A percentile compares a stretch with the other conserved stretches of the same genome.
phyloP scores from a whole-genome alignment of 2,113 vertebrate genomes.

The Platysteira castanea region DNA sequence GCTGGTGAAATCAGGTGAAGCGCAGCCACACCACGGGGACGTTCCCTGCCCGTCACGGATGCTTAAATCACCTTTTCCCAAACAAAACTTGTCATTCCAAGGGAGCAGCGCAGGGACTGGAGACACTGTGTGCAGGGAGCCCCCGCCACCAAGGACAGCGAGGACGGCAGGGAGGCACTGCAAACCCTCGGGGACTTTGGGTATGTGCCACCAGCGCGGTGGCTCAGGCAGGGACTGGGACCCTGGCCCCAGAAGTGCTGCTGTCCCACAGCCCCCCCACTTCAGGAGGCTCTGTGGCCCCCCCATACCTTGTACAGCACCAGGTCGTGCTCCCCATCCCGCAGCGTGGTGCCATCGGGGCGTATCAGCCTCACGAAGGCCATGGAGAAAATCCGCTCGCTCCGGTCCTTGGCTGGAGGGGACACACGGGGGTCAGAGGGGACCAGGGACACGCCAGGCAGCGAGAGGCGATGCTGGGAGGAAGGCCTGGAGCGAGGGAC shows the following conservation, averaged over 20 bases:
- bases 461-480: not conserved
- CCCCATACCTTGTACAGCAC: conserved; percentile 56
- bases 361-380: conserved; percentile 57
- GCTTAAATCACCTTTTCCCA: not conserved
- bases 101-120: not conserved
- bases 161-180: not conserved
- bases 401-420: conserved; percentile 50
- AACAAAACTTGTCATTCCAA: not conserved
- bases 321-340: conserved; percentile 50
- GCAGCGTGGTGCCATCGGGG: conserved; percentile 47
- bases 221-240: not conserved
- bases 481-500: too few species aligned
- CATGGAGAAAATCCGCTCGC: conserved; percentile 60
- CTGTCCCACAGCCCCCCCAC: fast-evolving
- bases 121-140: fast-evolving
- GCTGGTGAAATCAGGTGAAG: not conserved
- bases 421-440: fast-evolving
- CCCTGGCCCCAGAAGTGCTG: fast-evolving
- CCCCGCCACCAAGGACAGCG: not conserved
- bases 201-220: fast-evolving
- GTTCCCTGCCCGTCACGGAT: not conserved
- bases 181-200: not conserved
- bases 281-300: fast-evolving
- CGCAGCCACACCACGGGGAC: not conserved
- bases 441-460: fast-evolving